These are phyloP conservation scores for Mergus octosetaceus DNA, from an alignment of 2,797 vertebrate genomes.

Conservation along the genomic window DNA sequence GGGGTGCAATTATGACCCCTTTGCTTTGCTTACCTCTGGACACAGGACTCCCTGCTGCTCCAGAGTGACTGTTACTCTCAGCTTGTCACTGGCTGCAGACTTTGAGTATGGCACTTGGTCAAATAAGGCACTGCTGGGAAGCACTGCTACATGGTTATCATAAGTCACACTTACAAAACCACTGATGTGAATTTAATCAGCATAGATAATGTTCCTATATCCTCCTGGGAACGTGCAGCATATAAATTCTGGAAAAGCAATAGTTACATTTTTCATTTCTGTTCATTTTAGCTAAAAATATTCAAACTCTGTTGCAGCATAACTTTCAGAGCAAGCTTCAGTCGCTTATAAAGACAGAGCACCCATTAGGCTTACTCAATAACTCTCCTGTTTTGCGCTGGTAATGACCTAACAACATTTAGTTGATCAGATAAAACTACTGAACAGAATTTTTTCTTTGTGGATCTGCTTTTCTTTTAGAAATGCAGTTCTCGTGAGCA, in stretches of 20 bases:
- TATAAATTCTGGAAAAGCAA: neutral
- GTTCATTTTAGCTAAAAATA: neutral
- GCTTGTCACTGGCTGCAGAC: neutral
- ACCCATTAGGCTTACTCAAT: accelerated
- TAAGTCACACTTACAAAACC: neutral
- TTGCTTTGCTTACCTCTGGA: neutral
- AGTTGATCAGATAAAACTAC: neutral
- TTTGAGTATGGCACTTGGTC: accelerated
- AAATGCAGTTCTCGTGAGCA: neutral
- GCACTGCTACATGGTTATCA: accelerated
- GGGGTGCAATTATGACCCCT: neutral
- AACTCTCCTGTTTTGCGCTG: neutral
- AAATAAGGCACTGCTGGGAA: neutral
- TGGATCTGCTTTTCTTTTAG: neutral
- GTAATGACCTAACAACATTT: neutral
- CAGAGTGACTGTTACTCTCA: neutral
- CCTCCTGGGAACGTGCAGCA: neutral
- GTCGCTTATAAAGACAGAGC: neutral
- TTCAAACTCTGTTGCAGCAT: neutral
- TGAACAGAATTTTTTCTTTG: neutral
- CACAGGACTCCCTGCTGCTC: accelerated
- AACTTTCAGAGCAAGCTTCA: neutral
- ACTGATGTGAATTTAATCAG: neutral
- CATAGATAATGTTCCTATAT: too few species aligned
- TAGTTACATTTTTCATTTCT: neutral